Conservation (phyloP, 2,797 vertebrate genomes). For the Avahi laniger region DNA sequence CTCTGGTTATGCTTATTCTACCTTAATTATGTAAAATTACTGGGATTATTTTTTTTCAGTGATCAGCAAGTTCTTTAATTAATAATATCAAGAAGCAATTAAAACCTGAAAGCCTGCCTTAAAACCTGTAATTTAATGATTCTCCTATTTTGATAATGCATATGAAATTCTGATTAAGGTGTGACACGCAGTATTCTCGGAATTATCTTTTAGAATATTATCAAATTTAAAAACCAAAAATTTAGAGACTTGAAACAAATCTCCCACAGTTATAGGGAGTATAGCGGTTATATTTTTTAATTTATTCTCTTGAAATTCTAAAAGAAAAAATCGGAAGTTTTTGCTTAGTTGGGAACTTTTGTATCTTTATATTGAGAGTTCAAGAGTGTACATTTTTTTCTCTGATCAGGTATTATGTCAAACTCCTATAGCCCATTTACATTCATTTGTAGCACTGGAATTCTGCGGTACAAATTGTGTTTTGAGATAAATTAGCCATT, state of each 20-base stretch:
- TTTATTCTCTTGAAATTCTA: not conserved
- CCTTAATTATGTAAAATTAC: slow-evolving; percentile 59
- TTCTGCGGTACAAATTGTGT: not conserved
- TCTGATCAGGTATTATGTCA: not conserved
- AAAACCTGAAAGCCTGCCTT: slow-evolving; percentile 37
- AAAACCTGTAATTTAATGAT: slow-evolving; percentile 55
- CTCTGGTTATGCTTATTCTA: slow-evolving; percentile 30
- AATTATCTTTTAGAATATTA: not conserved
- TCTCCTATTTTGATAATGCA: slow-evolving; percentile 46
- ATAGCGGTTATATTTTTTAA: not conserved
- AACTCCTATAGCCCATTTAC: slow-evolving; percentile 15
- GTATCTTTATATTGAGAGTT: slow-evolving; percentile 35
- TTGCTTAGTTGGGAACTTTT: slow-evolving; percentile 1
- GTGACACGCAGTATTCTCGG: not conserved
- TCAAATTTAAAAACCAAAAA: slow-evolving; percentile 31
- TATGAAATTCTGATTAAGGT: slow-evolving; percentile 30
- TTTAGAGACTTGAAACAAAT: slow-evolving; percentile 1
- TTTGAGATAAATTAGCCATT: slow-evolving; percentile 32
- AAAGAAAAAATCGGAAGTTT: slow-evolving; percentile 17
- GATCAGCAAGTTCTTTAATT: slow-evolving; percentile 23
- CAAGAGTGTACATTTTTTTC: not conserved
- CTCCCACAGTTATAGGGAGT: not conserved
- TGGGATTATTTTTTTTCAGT: slow-evolving; percentile 43
- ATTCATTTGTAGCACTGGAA: slow-evolving; percentile 12
- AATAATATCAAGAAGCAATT: slow-evolving; percentile 48